Evolutionary conservation across 2,113 vertebrate species (phyloP), one percentile per base, ranked within the genome.

Genomic region (Epinephelus fuscoguttatus): DNA sequence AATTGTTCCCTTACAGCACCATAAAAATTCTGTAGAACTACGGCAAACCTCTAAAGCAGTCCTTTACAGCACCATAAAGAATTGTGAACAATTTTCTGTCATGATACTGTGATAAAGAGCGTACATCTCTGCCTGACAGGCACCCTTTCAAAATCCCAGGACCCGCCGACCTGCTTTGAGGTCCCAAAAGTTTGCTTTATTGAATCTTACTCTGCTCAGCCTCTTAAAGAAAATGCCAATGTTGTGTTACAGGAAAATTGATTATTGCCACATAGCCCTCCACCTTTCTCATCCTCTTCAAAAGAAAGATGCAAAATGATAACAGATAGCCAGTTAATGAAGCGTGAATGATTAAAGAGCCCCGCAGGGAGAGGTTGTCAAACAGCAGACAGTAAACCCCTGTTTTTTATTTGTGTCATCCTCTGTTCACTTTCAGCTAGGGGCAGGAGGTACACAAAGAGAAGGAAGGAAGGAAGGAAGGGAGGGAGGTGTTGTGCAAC

Each of bases 371-470:
- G 75, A 81, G 57, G 71, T 82, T 87, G 88, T 88, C 85, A 90
- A 82, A 84, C 66, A 52, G 86, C 93, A 94, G 81, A 88, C 87
- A 1, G 56, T 83, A 85, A 81, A 88, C 87, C 45, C 75, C 53
- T 45, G 4, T 53, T 60, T 92, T 83, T 94, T 63, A 84, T 93
- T 95, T 94, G 92, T 85, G 90, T 94, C 89, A 94, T 52, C 85
- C 79, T 91, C 89, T 91, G 91, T 94, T 96, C 93, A 92, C 95
- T 96, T 95, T 94, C 82, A 95, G 82, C 75, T 77, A 81, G 61
- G 45, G 83, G 86, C 45, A 66, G 19, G 53, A 88, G 47, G 83
- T 53, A 33, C 33, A 71, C 45, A 74, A 30, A 73, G 67, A 77
- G 15, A 40, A 56, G 59, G 50, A 73, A 70, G 9, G 50, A 73